Conservation (phyloP, 2,888 invertebrate species). For the Balanococcus diminutus region DNA sequence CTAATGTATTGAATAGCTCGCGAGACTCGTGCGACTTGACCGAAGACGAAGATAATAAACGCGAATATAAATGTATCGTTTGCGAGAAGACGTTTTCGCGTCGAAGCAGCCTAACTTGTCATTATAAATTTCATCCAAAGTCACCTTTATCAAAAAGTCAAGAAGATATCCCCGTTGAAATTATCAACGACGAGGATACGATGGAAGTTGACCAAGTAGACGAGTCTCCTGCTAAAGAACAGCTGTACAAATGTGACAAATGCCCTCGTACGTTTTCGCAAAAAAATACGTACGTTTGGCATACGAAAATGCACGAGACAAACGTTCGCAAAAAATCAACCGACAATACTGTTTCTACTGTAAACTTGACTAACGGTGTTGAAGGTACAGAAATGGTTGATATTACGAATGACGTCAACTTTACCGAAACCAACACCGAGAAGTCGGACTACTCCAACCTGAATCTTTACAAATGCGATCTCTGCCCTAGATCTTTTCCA, state of each 20-base stretch:
- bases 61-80: neutral
- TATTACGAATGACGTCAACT: neutral
- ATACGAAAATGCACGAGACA: neutral
- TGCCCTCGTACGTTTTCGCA: neutral
- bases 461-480: neutral
- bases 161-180: neutral
- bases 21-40: neutral
- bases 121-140: constrained; percentile 4
- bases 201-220: neutral
- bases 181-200: neutral
- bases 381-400: neutral
- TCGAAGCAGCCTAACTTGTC: neutral
- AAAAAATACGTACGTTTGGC: neutral
- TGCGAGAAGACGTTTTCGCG: neutral
- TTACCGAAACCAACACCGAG: neutral
- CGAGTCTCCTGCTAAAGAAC: too few species aligned
- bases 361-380: neutral
- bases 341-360: neutral
- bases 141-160: neutral
- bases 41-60: neutral
- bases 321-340: neutral
- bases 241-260: neutral
- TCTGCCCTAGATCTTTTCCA: neutral
- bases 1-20: neutral
- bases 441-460: too few species aligned